Conservation (phyloP, 2,888 invertebrate genomes). For the Diaprepes abbreviatus region DNA sequence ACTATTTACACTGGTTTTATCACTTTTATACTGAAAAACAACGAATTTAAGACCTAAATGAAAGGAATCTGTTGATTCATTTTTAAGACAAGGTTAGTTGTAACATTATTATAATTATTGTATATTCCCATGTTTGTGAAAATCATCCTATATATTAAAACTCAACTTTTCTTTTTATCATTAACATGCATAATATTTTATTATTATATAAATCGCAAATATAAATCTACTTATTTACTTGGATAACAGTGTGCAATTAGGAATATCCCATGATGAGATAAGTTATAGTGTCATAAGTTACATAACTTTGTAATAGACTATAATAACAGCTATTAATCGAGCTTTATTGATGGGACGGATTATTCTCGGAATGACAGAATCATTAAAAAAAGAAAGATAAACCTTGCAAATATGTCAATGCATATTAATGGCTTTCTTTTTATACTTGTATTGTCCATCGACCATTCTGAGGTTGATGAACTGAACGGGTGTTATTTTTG, state of each 20-base stretch:
- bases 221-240: too few species aligned
- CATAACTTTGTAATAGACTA: constrained; percentile 4
- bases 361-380: background rate
- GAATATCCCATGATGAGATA: constrained; percentile 17
- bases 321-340: background rate
- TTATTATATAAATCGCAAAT: constrained; percentile 6
- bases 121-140: too few species aligned
- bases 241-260: constrained; percentile 13
- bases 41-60: too few species aligned
- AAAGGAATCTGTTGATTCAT: too few species aligned
- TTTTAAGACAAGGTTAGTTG: too few species aligned
- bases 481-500: background rate
- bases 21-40: too few species aligned
- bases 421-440: background rate
- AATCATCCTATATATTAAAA: too few species aligned
- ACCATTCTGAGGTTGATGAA: too few species aligned
- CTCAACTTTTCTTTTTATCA: too few species aligned
- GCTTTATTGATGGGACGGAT: background rate
- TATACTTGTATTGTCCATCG: background rate
- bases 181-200: constrained; percentile 3
- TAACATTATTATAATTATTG: too few species aligned
- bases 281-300: constrained; percentile 9
- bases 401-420: background rate
- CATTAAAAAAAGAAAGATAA: too few species aligned
- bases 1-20: too few species aligned